These are phyloP conservation scores for Hypsopygia costalis DNA, from an alignment of 2,888 invertebrate genomes.

Conservation along the genomic window DNA sequence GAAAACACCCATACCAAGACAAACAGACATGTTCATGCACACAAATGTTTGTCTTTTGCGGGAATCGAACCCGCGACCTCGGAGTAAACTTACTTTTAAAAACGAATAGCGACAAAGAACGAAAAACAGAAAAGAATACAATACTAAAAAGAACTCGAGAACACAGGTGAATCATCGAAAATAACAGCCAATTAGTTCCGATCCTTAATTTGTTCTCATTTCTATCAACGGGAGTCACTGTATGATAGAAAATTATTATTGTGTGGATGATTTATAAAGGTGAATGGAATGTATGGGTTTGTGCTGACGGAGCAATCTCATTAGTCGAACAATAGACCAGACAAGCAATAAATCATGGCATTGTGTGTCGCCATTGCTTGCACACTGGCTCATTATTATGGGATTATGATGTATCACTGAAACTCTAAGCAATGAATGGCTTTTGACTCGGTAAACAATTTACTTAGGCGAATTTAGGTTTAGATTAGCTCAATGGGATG, in stretches of 20 bases:
- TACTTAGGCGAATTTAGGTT: too few relatives aligned
- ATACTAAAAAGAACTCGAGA: too few relatives aligned
- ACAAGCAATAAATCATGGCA: constrained; percentile 60
- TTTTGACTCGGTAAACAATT: background rate
- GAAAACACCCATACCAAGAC: too few relatives aligned
- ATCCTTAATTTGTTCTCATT: background rate
- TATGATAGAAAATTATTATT: constrained; percentile 14
- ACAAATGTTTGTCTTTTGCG: too few relatives aligned
- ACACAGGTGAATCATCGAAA: too few relatives aligned
- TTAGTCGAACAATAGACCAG: constrained; percentile 61
- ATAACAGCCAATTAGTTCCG: background rate
- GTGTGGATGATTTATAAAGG: constrained; percentile 31
- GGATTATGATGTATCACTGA: background rate
- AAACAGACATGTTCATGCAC: too few relatives aligned
- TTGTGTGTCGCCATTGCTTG: constrained; percentile 34
- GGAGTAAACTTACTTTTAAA: too few relatives aligned
- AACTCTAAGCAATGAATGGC: background rate
- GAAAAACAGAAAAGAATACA: too few relatives aligned
- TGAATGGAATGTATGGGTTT: constrained; percentile 31
- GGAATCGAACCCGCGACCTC: too few relatives aligned
- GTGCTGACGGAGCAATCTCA: constrained; percentile 65
- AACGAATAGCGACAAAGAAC: too few relatives aligned
- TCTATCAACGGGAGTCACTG: background rate
- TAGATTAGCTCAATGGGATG: too few relatives aligned
- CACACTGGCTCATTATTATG: background rate